Conservation (phyloP, 2,888 invertebrate species). For the Incurvaria masculella region DNA sequence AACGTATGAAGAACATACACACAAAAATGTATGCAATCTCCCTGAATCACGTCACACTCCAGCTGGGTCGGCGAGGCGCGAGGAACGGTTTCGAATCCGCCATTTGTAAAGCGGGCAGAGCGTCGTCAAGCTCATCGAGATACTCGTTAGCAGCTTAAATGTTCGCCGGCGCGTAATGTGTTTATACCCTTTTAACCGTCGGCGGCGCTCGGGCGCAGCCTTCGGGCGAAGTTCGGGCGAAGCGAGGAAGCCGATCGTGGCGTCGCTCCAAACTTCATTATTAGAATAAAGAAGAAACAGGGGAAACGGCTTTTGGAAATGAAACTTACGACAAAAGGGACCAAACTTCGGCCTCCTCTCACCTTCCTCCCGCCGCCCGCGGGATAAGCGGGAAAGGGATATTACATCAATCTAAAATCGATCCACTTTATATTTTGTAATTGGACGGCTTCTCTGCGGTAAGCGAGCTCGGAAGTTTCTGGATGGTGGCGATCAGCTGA, state of each 20-base stretch:
- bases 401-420: neutral
- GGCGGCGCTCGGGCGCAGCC: neutral
- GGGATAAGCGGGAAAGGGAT: neutral
- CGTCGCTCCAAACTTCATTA: conserved; percentile 13
- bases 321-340: conserved; percentile 16
- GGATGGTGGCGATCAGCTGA: no score
- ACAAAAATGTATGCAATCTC: no score
- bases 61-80: no score
- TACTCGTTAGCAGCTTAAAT: neutral
- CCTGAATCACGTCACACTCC: no score
- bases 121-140: neutral
- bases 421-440: conserved; percentile 3
- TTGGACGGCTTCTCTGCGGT: neutral
- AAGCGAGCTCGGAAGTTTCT: no score
- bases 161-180: neutral
- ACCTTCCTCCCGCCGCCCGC: neutral
- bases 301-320: conserved; percentile 12
- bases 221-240: neutral
- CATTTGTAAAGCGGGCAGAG: neutral
- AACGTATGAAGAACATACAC: no score
- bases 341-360: conserved; percentile 4
- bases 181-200: neutral
- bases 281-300: conserved; percentile 15
- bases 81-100: no score
- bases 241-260: neutral